Percentiles rank a stretch among this genome's conserved stretches.
Evolutionary conservation across 2,113 vertebrate species (phyloP).

Genomic region (Condylura cristata): DNA sequence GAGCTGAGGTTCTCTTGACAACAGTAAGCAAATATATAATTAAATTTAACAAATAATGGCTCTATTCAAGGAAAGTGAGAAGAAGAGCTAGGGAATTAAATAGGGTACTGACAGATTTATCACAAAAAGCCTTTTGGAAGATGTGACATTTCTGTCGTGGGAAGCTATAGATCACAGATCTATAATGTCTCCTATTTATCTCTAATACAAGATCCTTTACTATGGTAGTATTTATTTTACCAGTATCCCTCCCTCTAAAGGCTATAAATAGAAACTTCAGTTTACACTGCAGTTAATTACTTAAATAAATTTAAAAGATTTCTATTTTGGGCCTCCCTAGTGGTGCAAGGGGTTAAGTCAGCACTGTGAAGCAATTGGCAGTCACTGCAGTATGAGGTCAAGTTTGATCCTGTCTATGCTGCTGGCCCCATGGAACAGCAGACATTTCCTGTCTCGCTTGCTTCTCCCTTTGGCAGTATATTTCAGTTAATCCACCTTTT

Average conservation of each 20-base stretch:
- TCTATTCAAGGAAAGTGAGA: not conserved
- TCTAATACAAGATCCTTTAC: not conserved
- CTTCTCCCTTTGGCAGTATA: no score
- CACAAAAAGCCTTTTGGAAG: not conserved
- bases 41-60: not conserved
- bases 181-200: not conserved
- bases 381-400: no score
- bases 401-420: no score
- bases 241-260: not conserved
- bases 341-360: no score
- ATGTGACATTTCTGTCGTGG: not conserved
- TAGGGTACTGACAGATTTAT: not conserved
- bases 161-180: not conserved
- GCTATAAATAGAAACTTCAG: not conserved
- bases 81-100: not conserved
- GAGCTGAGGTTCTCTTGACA: not conserved
- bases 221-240: constrained; percentile 5
- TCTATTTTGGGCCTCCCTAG: no score
- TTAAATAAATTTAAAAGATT: not conserved
- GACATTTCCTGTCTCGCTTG: no score
- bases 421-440: no score
- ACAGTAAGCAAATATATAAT: not conserved
- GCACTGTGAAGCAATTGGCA: no score
- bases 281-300: not conserved
- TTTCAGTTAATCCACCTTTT: no score